Base-by-base conservation (phyloP, 1,140 invertebrate genomes). In the Drosophila hydei region DNA sequence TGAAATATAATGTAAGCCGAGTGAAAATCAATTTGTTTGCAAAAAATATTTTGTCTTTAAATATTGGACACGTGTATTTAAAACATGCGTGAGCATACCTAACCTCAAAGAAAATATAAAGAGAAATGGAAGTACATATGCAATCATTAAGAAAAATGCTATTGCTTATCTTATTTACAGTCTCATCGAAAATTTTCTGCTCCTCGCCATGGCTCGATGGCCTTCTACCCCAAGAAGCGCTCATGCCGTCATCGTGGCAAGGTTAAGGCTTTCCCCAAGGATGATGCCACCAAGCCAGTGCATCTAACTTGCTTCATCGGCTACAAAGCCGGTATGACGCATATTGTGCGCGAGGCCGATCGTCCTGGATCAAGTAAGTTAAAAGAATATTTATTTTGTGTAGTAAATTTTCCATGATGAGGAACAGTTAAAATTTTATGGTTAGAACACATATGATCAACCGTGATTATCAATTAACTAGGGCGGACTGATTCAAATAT, bases 301-400 rank as follows among this genome's bases (percentile, higher is more conserved):
- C 99, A 99, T 94, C 93, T 99, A 36, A 99, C 99, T 5, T 97
- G 98, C 60, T 99, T 99, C 92, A 94, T 99, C 75, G 98, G 96
- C 47, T 99, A 99, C 92, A 99, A 99, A 92, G 98, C 99, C 92
- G 99, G 99, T 92, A 99, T 99, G 99, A 99, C 98, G 76, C 99
- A 99, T 92, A 97, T 99, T 92, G 97, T 99, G 3, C 94, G 99
- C 89, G 99, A 99, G 94, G 98, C 99, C 50, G 98, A 99, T 93
- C 96, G 98, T 93, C 98, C 98, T 91, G 99, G 99, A 65, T 99
- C 98, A 93, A 99, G 98, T 99, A 93, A 96, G 97, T 88, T 0
- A 11, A 9, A 1, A 0, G 3, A 4, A 0, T 25, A 14, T 55
- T 11, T 0, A 1, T 14, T 2, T 11, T 12, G 21, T 36, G 9